A percentile compares a stretch with the other conserved stretches of the same genome.
These are phyloP conservation scores for Drosophila prostipennis DNA, from an alignment of 2,888 invertebrate genomes.

Conservation along the genomic window DNA sequence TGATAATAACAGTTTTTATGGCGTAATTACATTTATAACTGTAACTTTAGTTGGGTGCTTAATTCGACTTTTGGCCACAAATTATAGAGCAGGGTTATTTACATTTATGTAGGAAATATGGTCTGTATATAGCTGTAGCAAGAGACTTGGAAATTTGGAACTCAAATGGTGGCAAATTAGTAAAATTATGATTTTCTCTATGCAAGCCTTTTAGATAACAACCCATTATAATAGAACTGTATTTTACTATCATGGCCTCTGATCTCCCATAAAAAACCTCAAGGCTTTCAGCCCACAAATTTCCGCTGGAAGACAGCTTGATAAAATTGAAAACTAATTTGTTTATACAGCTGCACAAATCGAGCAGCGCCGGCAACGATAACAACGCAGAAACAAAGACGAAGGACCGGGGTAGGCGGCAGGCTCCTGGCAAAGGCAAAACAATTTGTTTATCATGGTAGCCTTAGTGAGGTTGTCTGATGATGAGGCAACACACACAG, in stretches of 20 bases:
- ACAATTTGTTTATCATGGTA: constrained; percentile 77
- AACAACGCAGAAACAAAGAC: constrained; percentile 50
- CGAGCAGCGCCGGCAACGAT: constrained; percentile 70
- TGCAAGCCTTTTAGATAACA: not conserved
- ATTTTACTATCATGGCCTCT: too few relatives aligned
- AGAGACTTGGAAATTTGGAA: not conserved
- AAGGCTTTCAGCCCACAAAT: constrained; percentile 19
- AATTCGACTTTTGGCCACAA: constrained; percentile 15
- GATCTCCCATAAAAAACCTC: constrained; percentile 1
- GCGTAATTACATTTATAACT: too few relatives aligned
- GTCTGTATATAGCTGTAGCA: too few relatives aligned
- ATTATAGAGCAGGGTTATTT: constrained; percentile 41
- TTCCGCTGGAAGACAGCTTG: constrained; percentile 58
- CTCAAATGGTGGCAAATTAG: not conserved
- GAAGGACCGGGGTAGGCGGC: constrained; percentile 5
- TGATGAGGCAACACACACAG: constrained; percentile 54
- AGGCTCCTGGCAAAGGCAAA: constrained; percentile 42
- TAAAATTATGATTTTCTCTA: not conserved
- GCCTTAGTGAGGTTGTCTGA: constrained; percentile 67
- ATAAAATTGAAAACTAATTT: constrained; percentile 79
- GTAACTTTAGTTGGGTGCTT: not conserved
- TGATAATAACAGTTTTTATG: too few relatives aligned
- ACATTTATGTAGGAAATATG: not conserved
- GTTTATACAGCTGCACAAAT: constrained; percentile 81
- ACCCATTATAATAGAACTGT: too few relatives aligned